Base-by-base conservation (phyloP, 2,888 invertebrate species). In the Microctonus hyperodae region DNA sequence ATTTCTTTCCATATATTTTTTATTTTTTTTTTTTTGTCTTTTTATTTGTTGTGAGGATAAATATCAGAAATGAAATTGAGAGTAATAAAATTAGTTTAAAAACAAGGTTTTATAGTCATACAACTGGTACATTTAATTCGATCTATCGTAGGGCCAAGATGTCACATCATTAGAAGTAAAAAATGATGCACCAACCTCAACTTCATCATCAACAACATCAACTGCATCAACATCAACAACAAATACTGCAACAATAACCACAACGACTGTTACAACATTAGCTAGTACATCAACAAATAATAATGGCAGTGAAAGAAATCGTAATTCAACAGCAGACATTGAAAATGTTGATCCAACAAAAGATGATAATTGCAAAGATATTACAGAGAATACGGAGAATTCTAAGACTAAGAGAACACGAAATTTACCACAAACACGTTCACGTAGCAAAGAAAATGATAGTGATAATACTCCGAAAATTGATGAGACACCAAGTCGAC, bases 301-400 rank as follows among this genome's bases (percentile, higher is more conserved):
- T 72, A 81, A 81, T 69, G 79, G 78, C 64, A 76, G 75, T 37
- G 77, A 83, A 69, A 82, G 82, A 73, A 80, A 82, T 70, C 71
- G 79, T 44, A 82, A 83, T 72, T 72, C 78, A 62, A 61, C 53
- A 35, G 48, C 66, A 3, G 62, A 61, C 10, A 37, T 66, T 9
- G 68, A 70, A 55, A 68, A 62, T 58, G 67, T 71, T 10, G 68
- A 65, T 22, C 44, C 73, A 53, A 75, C 72, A 23, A 74, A 20
- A 68, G 75, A 68, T 75, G 78, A 71, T 76, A 66, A 50, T 63
- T 76, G 23, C 71, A 78, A 60, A 75, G 72, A 65, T 74, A 75
- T 28, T 57, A 63, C 9, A 57, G 73, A 73, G 69, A 69, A 61
- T 60, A 64, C 31, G 51, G 75, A 73, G 59, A 78, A 65, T 64